phyloP scores from a whole-genome alignment of 2,888 invertebrate species.

The Cerastis rubricosa region DNA sequence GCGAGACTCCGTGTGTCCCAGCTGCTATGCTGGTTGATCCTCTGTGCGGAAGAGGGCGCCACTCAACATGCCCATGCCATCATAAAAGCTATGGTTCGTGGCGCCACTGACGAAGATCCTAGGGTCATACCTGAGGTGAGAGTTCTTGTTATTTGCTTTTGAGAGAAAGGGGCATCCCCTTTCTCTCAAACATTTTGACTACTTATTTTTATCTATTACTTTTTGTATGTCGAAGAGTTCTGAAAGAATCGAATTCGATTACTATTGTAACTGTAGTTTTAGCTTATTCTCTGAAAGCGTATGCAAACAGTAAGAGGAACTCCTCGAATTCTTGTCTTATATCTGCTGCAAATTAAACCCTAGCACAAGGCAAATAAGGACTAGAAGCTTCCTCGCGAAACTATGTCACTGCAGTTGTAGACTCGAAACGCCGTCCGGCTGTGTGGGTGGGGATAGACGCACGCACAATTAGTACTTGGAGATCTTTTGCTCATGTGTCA shows the following conservation, averaged over 20 bases:
- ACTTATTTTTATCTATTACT: no score
- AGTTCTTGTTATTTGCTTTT: no score
- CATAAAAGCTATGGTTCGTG: slow-evolving; percentile 87
- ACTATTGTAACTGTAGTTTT: background rate
- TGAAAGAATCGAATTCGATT: background rate
- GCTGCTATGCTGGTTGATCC: slow-evolving; percentile 93
- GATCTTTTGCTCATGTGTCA: background rate
- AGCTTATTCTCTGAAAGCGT: background rate
- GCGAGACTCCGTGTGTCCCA: slow-evolving; percentile 94
- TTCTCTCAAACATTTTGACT: no score
- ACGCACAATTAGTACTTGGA: background rate
- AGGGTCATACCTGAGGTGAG: slow-evolving; percentile 89
- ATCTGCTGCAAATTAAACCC: no score
- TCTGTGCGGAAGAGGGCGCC: slow-evolving; percentile 94
- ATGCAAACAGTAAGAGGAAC: background rate
- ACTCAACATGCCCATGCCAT: slow-evolving; percentile 93
- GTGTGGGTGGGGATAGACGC: background rate
- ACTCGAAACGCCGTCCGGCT: background rate
- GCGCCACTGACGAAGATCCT: slow-evolving; percentile 92
- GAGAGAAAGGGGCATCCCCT: no score
- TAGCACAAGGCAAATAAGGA: background rate
- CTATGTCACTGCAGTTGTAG: background rate
- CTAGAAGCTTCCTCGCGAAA: background rate
- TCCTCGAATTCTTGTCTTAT: no score
- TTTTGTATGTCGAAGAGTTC: no score